Percentiles rank a stretch among this genome's conserved stretches.
These are phyloP conservation scores for Equus quagga DNA, from an alignment of 2,113 vertebrate genomes.

Conservation along the genomic window DNA sequence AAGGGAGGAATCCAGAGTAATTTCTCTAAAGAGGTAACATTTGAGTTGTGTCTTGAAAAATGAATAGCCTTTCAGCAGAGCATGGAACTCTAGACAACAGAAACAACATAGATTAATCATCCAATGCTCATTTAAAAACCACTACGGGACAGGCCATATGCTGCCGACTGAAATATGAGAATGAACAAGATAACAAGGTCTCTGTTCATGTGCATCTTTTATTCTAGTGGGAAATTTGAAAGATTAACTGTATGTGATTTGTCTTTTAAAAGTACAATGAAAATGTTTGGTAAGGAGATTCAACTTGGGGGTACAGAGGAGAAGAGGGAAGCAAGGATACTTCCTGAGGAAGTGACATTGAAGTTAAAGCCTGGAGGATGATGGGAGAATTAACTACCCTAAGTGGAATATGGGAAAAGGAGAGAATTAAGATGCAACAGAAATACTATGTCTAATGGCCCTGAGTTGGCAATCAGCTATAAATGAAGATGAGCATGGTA, in stretches of 20 bases:
- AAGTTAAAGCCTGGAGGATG: background rate
- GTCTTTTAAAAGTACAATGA: background rate
- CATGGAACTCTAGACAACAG: background rate
- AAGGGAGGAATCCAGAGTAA: background rate
- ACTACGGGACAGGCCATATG: background rate
- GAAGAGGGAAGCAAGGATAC: background rate
- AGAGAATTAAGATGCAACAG: background rate
- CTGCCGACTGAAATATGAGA: background rate
- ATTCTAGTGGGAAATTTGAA: background rate
- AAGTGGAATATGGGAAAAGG: background rate
- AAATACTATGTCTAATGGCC: background rate
- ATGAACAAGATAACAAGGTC: background rate
- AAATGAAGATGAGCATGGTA: background rate
- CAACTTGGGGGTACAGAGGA: background rate
- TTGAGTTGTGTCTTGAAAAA: background rate
- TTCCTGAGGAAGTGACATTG: slow-evolving; percentile 19
- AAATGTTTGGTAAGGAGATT: background rate
- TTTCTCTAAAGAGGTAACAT: background rate
- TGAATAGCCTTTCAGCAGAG: background rate
- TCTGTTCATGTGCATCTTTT: background rate
- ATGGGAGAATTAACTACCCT: background rate
- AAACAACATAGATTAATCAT: background rate
- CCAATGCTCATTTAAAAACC: background rate
- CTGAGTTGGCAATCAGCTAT: background rate
- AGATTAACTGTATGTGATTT: background rate